phyloP scores from a whole-genome alignment of 2,888 invertebrate species.

The Drosophila birchii region DNA sequence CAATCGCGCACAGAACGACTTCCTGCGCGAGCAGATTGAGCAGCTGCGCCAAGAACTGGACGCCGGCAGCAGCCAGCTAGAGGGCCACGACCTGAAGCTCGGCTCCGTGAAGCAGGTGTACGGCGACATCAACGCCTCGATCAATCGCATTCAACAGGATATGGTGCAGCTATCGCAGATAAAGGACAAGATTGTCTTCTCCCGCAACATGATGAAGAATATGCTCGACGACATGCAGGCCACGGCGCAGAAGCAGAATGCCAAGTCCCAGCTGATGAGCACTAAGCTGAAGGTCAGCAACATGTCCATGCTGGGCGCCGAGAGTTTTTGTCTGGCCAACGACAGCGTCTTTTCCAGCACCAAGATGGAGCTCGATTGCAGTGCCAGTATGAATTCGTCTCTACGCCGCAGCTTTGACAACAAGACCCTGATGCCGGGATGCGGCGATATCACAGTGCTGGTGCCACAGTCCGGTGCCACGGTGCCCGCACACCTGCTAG shows the following conservation, averaged over 20 bases:
- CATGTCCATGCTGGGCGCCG: slow-evolving; percentile 62
- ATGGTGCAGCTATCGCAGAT: slow-evolving; percentile 82
- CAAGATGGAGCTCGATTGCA: slow-evolving; percentile 82
- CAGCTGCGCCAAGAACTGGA: slow-evolving; percentile 72
- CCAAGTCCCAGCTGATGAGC: slow-evolving; percentile 74
- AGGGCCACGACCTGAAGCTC: slow-evolving; percentile 80
- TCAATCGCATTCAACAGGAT: slow-evolving; percentile 82
- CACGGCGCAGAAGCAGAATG: slow-evolving; percentile 47
- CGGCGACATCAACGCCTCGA: slow-evolving; percentile 73
- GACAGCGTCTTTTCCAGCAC: slow-evolving; percentile 83
- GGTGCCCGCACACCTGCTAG: slow-evolving; percentile 76
- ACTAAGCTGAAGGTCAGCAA: slow-evolving; percentile 74
- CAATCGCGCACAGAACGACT: slow-evolving; percentile 78
- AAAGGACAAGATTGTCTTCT: slow-evolving; percentile 83
- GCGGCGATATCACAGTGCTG: slow-evolving; percentile 19
- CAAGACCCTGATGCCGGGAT: slow-evolving; percentile 54
- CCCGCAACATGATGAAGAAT: slow-evolving; percentile 79
- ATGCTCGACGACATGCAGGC: slow-evolving; percentile 77
- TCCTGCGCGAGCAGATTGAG: slow-evolving; percentile 78
- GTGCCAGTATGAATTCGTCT: slow-evolving; percentile 56
- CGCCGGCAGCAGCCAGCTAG: slow-evolving; percentile 67
- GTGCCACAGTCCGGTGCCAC: slow-evolving; percentile 23
- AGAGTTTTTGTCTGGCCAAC: slow-evolving; percentile 70
- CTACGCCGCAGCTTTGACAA: slow-evolving; percentile 59
- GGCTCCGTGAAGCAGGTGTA: slow-evolving; percentile 82